Evolutionary conservation across 2,797 vertebrate species (phyloP).

Genomic region (Remorina albescens): DNA sequence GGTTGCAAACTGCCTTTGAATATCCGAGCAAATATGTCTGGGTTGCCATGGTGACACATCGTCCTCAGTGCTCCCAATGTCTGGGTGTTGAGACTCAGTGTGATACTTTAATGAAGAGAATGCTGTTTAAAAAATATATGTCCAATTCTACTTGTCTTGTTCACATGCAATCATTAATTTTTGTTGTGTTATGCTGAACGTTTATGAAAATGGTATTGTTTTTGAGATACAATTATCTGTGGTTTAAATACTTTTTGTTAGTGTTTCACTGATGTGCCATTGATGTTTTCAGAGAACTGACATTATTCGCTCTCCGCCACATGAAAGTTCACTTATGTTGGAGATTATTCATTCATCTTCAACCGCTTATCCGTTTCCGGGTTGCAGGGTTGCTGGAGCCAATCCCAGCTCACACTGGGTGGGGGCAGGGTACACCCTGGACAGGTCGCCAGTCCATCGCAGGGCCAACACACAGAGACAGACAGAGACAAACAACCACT

Average conservation of each 20-base stretch:
- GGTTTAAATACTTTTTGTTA: neutral
- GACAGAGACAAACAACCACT: too few species aligned
- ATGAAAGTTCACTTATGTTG: neutral
- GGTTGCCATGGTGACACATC: slow-evolving; percentile 62
- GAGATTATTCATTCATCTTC: too few species aligned
- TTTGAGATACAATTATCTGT: neutral
- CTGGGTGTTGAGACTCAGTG: slow-evolving; percentile 35
- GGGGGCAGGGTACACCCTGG: too few species aligned
- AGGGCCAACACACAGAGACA: too few species aligned
- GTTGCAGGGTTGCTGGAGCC: too few species aligned
- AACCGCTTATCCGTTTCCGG: too few species aligned
- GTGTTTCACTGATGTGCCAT: too few species aligned
- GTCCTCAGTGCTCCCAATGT: slow-evolving; percentile 22
- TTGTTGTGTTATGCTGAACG: neutral
- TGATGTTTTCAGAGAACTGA: neutral
- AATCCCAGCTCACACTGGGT: too few species aligned
- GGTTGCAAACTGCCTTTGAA: slow-evolving; percentile 28
- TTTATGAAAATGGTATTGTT: neutral
- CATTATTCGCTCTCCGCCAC: neutral
- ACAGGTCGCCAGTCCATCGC: too few species aligned
- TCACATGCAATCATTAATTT: neutral
- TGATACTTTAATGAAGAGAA: slow-evolving; percentile 29
- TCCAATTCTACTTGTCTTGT: neutral
- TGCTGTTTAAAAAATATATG: neutral
- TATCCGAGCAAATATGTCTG: slow-evolving; percentile 21